Base-by-base conservation (phyloP, 2,888 invertebrate species). In the Drosophila neoperkinsi region DNA sequence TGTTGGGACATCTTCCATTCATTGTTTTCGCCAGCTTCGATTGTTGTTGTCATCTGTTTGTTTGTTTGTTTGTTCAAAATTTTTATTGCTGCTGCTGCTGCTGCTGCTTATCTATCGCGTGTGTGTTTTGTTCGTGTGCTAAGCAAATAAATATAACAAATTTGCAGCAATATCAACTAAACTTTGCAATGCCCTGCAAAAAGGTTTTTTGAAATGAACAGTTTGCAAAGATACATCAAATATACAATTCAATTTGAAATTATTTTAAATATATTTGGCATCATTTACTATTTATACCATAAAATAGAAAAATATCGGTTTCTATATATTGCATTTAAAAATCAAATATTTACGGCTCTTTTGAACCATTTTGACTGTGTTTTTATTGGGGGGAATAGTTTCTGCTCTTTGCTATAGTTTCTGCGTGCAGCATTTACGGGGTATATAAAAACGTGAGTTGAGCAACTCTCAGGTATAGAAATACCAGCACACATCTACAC, bases 401-500 rank as follows among this genome's bases (percentile, higher is more conserved):
- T 25, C 3, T 30, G n/a, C 18, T 11, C 18, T 7, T 30, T 33
- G 25, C 4, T 0, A 34, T 36, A 16, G 16, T 46, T 30, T 30
- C 25, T 18, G n/a, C 28, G 6, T 6, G n/a, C 10, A 18, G 1
- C 16, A 10, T 11, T 16, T 13, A 3, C 16, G 59, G 70, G 56
- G 79, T 53, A 64, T 49, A 64, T 38, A 10, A 36, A 74, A 90
- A 82, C 81, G 90, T 90, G 83, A 88, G 77, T 73, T 81, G 77
- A 78, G 77, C 81, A 85, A 90, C 65, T 72, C 73, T 77, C 82
- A 63, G 81, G 57, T 38, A 62, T 51, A 66, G 59, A 52, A 67
- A 43, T 58, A 21, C 28, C 50, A 13, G 11, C 41, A 38, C 25
- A 25, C 25, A 50, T 36, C 21, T 30, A 43, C 30, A 38, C 33